phyloP scores from a whole-genome alignment of 2,888 invertebrate species.

The Drosophila yooni region DNA sequence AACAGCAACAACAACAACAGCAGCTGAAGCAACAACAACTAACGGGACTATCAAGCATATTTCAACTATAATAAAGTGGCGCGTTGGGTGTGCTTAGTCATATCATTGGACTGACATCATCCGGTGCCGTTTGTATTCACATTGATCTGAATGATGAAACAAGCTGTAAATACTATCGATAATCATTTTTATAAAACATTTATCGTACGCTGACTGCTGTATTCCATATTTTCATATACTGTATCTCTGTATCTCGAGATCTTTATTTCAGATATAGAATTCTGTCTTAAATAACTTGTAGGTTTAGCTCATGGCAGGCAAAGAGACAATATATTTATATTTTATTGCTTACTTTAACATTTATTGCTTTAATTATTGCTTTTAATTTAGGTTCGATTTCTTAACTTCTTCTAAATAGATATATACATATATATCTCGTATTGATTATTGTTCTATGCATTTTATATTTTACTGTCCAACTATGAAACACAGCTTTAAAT shows the following conservation, averaged over 20 bases:
- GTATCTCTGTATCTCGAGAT: neutral
- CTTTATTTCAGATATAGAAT: neutral
- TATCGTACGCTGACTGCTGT: no score
- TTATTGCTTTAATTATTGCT: neutral
- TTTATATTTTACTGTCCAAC: no score
- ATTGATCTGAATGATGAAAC: conserved; percentile 24
- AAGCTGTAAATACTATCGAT: conserved; percentile 14
- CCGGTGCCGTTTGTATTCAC: conserved; percentile 12
- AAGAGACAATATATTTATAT: neutral
- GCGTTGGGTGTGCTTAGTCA: conserved; percentile 54
- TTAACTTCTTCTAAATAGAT: neutral
- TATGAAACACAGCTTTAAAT: neutral
- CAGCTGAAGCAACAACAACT: neutral
- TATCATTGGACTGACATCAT: conserved; percentile 45
- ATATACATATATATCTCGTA: neutral
- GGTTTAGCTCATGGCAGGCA: neutral
- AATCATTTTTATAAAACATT: conserved; percentile 3
- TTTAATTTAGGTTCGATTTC: neutral
- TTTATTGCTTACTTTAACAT: neutral
- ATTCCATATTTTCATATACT: neutral
- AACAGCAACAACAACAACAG: conserved; percentile 17
- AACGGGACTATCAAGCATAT: conserved; percentile 50
- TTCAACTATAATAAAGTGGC: conserved; percentile 72
- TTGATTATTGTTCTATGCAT: neutral
- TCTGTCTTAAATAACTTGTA: no score